A percentile compares a stretch with the other conserved stretches of the same genome.
phyloP scores from a whole-genome alignment of 2,888 invertebrate genomes.

The Timandra comae region DNA sequence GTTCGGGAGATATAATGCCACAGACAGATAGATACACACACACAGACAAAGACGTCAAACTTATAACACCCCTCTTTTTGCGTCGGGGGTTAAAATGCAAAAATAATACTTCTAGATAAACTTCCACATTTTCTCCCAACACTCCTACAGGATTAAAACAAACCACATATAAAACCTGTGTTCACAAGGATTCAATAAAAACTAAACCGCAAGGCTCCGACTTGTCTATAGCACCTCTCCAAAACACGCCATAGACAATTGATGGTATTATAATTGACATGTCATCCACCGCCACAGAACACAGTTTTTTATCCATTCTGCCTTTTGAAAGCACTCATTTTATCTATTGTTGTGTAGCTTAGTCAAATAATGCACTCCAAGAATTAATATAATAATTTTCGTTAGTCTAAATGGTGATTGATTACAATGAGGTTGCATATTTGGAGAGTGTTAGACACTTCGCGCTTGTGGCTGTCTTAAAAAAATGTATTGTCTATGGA shows the following conservation, averaged over 20 bases:
- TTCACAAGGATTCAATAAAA: conserved; percentile 18
- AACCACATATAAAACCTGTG: too few species aligned
- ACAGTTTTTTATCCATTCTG: conserved; percentile 28
- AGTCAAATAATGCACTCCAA: conserved; percentile 66
- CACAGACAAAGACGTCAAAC: too few species aligned
- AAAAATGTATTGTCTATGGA: conserved; percentile 19
- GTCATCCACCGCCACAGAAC: conserved; percentile 52
- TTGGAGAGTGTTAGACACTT: conserved; percentile 30
- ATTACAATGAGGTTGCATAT: conserved; percentile 64
- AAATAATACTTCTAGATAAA: too few species aligned
- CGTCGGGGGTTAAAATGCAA: too few species aligned
- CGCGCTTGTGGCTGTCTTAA: conserved; percentile 6
- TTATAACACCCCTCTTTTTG: too few species aligned
- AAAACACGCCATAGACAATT: conserved; percentile 41
- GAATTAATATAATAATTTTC: conserved; percentile 73
- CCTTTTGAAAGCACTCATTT: conserved; percentile 55
- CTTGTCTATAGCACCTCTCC: conserved; percentile 46
- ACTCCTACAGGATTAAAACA: too few species aligned
- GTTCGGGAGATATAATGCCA: too few species aligned
- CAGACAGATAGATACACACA: too few species aligned
- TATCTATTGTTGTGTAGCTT: conserved; percentile 59
- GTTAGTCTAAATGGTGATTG: conserved; percentile 69
- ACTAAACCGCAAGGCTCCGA: conserved; percentile 42
- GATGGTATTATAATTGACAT: conserved; percentile 70
- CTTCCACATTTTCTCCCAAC: too few species aligned